These are phyloP conservation scores for Siniperca scherzeri DNA, from an alignment of 2,797 vertebrate species.

Conservation along the genomic window DNA sequence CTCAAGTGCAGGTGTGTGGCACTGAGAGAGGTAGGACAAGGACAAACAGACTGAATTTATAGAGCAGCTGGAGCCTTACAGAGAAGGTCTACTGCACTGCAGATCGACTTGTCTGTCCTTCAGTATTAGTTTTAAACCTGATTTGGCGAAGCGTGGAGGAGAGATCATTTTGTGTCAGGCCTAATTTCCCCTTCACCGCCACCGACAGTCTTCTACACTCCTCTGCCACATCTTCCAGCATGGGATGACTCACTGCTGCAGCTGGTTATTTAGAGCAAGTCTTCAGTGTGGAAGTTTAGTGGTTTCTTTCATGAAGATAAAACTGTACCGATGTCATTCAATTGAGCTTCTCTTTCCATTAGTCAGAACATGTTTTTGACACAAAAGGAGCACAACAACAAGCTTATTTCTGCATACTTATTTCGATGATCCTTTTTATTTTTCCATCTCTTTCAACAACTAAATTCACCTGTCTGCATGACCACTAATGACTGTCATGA, in stretches of 20 bases:
- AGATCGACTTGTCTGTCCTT: conserved; percentile 47
- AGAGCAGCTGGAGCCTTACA: conserved; percentile 29
- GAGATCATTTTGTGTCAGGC: conserved; percentile 60
- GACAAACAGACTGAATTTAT: conserved; percentile 20
- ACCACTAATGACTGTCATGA: background rate
- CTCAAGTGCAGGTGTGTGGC: conserved; percentile 14
- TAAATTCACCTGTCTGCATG: background rate
- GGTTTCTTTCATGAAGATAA: conserved; percentile 13
- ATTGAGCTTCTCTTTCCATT: background rate
- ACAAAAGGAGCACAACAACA: background rate
- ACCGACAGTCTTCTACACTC: conserved; percentile 11
- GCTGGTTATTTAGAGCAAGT: conserved; percentile 26
- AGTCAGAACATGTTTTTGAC: background rate
- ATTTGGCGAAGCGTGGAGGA: conserved; percentile 51
- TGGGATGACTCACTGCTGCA: conserved; percentile 46
- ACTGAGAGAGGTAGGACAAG: conserved; percentile 19
- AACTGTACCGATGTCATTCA: background rate
- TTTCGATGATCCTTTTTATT: background rate
- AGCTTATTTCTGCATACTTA: background rate
- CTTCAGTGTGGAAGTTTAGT: background rate
- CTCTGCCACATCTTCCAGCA: conserved; percentile 16
- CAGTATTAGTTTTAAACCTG: conserved; percentile 53
- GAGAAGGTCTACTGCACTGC: conserved; percentile 38
- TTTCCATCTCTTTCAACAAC: background rate
- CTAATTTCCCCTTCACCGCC: conserved; percentile 53